These are phyloP conservation scores for Diorhabda elongata DNA, from an alignment of 1,140 invertebrate genomes.

Conservation along the genomic window DNA sequence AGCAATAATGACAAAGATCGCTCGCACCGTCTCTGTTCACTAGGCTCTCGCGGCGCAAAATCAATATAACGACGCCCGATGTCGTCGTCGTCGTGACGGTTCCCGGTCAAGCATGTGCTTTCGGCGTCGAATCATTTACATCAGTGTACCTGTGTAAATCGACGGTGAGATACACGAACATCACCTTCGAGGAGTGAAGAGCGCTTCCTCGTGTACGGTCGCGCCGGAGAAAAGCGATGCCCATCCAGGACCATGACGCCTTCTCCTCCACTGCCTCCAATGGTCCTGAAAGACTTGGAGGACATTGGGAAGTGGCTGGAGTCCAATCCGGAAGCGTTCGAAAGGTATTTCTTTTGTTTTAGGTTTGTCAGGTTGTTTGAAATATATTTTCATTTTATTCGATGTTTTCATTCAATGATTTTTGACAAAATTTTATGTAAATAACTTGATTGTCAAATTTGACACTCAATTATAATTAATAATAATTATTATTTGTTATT, in stretches of 20 bases:
- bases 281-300: constrained; percentile 35
- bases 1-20: too few species aligned
- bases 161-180: constrained; percentile 15
- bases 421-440: background rate
- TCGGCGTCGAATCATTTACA: background rate
- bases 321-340: constrained; percentile 57
- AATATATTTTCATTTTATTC: background rate
- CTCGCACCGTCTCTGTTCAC: background rate
- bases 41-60: background rate
- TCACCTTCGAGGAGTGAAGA: constrained; percentile 18
- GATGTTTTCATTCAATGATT: background rate
- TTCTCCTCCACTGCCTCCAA: constrained; percentile 33
- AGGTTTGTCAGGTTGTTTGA: background rate
- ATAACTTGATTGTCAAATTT: background rate
- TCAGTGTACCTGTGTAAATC: constrained; percentile 5
- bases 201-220: constrained; percentile 32
- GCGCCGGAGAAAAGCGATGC: constrained; percentile 26
- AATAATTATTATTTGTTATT: too few species aligned
- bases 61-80: constrained; percentile 1
- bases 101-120: constrained; percentile 16
- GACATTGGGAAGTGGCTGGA: constrained; percentile 50
- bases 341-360: constrained; percentile 43
- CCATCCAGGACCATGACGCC: constrained; percentile 40
- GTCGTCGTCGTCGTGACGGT: background rate
- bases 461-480: background rate